phyloP scores from a whole-genome alignment of 1,140 invertebrate genomes.

The Chironomus tepperi region DNA sequence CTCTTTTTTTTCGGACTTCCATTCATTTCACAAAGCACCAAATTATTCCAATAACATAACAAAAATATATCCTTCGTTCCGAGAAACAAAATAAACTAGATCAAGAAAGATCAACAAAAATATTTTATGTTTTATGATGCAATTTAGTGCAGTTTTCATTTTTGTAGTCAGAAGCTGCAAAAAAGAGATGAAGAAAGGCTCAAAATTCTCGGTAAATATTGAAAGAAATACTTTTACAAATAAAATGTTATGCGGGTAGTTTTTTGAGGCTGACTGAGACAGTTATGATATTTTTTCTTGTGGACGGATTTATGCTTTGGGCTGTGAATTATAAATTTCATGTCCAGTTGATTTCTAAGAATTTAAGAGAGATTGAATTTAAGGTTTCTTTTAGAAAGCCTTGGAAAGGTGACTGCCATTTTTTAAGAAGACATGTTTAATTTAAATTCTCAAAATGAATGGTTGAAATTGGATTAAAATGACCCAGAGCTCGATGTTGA shows the following conservation, averaged over 20 bases:
- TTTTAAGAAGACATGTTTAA: too few relatives aligned
- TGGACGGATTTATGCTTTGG: background rate
- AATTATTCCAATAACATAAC: background rate
- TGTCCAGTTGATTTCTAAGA: too few relatives aligned
- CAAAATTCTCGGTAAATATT: background rate
- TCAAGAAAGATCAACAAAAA: background rate
- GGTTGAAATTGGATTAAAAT: too few relatives aligned
- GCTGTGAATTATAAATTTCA: too few relatives aligned
- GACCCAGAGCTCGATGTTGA: too few relatives aligned
- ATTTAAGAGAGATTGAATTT: too few relatives aligned
- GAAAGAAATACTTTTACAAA: background rate
- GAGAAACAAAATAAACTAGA: conserved; percentile 2
- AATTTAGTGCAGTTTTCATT: background rate
- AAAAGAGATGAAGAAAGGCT: background rate
- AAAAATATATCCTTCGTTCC: background rate
- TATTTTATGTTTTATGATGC: background rate
- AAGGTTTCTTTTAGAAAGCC: too few relatives aligned
- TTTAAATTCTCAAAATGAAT: too few relatives aligned
- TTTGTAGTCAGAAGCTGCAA: background rate
- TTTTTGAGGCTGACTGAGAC: too few relatives aligned
- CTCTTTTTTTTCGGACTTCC: background rate
- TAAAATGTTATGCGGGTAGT: background rate
- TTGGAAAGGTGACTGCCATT: too few relatives aligned
- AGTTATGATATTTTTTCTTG: background rate
- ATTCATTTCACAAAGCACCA: background rate